Base-by-base conservation (phyloP, 2,888 invertebrate genomes). In the Caradrina kadenii region DNA sequence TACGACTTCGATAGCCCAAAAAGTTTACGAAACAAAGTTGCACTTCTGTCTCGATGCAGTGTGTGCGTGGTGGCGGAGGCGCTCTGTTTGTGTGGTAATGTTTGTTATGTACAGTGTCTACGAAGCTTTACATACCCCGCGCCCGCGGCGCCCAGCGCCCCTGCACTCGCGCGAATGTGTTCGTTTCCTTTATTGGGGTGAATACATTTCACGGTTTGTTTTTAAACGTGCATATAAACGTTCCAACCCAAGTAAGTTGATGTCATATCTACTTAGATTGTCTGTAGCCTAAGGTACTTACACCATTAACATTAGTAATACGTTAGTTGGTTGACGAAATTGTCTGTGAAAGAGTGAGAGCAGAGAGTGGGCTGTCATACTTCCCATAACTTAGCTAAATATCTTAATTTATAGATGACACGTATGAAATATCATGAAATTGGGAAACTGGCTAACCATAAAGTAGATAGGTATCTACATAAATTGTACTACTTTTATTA, bases 21-120 rank as follows among this genome's bases (percentile, higher is more conserved):
- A 21, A 61, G 15, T 35, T 19, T 1, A 39, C 15, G 3, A 11
- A 26, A 56, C 58, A 48, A 83, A 85, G 59, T 73, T 54, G 58
- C 31, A 53, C 75, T 84, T 81, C 86, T 84, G 82, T 8, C 1
- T 48, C 17, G 19, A 8, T 50, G 35, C 42, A 45, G 8, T 17
- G 17, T 56, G 48, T 42, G 22, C 50, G 63, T 53, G 63, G 45
- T 53, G 63, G 49, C 66, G 69, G 70, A 75, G 75, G 72, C 58
- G 58, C 86, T 74, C 75, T 92, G 92, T 93, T 93, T 93, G 91
- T 91, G 91, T 87, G 90, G 88, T 89, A 86, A 87, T 91, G 90
- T 92, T 91, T 92, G 84, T 85, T 84, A 84, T 91, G 89, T 90
- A 89, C 85, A 76, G 73, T 77, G 79, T 88, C 83, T 88, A 83